These are phyloP conservation scores for Gouania willdenowi DNA, from an alignment of 2,797 vertebrate genomes.

Conservation along the genomic window DNA sequence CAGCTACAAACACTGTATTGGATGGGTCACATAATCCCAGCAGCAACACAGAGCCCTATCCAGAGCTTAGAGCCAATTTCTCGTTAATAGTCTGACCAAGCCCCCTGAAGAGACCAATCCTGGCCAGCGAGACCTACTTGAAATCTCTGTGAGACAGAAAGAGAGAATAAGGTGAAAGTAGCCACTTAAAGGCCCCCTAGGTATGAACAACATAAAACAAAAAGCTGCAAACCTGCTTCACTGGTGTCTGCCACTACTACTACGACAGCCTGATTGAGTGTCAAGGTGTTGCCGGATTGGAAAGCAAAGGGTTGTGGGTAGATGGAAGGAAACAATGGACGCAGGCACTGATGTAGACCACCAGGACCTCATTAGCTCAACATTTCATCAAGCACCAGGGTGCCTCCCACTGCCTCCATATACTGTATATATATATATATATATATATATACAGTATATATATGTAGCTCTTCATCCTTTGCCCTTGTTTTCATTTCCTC, in stretches of 20 bases:
- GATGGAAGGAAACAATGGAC: constrained; percentile 29
- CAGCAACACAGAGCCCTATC: constrained; percentile 38
- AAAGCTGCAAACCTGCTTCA: constrained; percentile 61
- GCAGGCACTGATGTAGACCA: constrained; percentile 37
- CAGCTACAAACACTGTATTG: constrained; percentile 13
- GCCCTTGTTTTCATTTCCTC: background rate
- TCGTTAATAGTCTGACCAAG: constrained; percentile 41
- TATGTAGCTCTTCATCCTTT: constrained; percentile 10
- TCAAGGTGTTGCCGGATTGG: constrained; percentile 46
- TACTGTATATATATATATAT: no score
- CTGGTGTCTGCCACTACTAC: constrained; percentile 36
- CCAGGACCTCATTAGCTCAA: constrained; percentile 58
- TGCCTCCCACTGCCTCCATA: constrained; percentile 21
- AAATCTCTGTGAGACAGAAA: constrained; percentile 48
- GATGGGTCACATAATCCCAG: constrained; percentile 24
- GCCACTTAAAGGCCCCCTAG: constrained; percentile 51
- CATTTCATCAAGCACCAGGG: constrained; percentile 64
- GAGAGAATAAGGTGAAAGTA: constrained; percentile 35
- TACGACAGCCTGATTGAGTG: constrained; percentile 54
- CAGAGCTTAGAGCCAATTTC: constrained; percentile 37
- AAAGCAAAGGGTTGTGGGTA: constrained; percentile 4
- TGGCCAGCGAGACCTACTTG: constrained; percentile 48
- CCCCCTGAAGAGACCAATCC: constrained; percentile 49
- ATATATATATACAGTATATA: no score
- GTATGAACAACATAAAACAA: constrained; percentile 71